Percentiles rank a stretch among this genome's conserved stretches.
These are phyloP conservation scores for Schrankia costaestrigalis DNA, from an alignment of 2,888 invertebrate species.

Conservation along the genomic window DNA sequence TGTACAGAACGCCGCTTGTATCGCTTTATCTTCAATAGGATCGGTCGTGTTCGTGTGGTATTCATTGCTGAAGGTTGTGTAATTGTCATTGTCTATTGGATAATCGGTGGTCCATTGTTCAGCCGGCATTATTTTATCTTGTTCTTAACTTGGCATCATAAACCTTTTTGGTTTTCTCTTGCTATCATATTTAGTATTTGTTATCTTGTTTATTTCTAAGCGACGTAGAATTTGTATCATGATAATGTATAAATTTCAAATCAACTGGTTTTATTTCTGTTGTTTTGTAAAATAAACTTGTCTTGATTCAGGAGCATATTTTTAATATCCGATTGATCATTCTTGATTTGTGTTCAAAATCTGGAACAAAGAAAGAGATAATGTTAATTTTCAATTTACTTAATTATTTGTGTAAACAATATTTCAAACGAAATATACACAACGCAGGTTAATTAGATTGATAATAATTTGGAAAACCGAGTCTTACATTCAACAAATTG, in stretches of 20 bases:
- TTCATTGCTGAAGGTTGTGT: slow-evolving; percentile 34
- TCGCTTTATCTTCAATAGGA: slow-evolving; percentile 83
- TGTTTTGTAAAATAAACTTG: slow-evolving; percentile 3
- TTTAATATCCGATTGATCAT: slow-evolving; percentile 22
- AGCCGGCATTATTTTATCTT: slow-evolving; percentile 63
- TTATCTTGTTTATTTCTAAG: slow-evolving; percentile 26
- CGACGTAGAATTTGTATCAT: slow-evolving; percentile 38
- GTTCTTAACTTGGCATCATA: slow-evolving; percentile 65
- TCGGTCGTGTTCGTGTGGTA: slow-evolving; percentile 53
- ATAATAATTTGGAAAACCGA: too few relatives aligned
- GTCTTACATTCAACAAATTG: too few relatives aligned
- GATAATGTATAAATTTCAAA: slow-evolving; percentile 16
- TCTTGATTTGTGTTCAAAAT: slow-evolving; percentile 28
- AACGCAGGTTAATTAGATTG: too few relatives aligned
- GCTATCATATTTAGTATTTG: slow-evolving; percentile 46
- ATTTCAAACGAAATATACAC: too few relatives aligned
- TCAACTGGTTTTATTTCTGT: slow-evolving; percentile 8
- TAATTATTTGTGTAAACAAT: background rate
- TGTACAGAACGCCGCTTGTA: slow-evolving; percentile 87
- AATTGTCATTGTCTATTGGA: slow-evolving; percentile 45
- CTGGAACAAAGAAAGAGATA: slow-evolving; percentile 30
- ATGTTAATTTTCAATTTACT: slow-evolving; percentile 3
- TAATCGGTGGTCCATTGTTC: slow-evolving; percentile 55
- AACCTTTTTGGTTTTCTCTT: slow-evolving; percentile 52
- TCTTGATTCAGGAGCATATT: slow-evolving; percentile 5